Percentiles rank a stretch among this genome's conserved stretches.
These are phyloP conservation scores for Tromatobia lineatoria DNA, from an alignment of 2,888 invertebrate genomes.

Conservation along the genomic window DNA sequence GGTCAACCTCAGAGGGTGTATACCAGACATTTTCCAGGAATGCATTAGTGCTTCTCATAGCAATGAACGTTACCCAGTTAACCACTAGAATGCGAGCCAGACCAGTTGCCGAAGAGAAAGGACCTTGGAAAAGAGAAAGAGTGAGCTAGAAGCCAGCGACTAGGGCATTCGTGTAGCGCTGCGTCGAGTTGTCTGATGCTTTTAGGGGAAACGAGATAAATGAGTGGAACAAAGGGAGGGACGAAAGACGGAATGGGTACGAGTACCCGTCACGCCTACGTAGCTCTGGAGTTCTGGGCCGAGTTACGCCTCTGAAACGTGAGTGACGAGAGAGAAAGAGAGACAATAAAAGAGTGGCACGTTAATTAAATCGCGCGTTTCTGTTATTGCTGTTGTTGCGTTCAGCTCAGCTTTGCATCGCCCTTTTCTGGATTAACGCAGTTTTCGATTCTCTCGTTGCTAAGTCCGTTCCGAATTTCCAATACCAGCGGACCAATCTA, in stretches of 20 bases:
- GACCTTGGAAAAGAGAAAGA: constrained; percentile 16
- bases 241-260: constrained; percentile 26
- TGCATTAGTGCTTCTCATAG: constrained; percentile 2
- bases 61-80: constrained; percentile 14
- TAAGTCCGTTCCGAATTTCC: neutral
- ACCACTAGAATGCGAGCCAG: constrained; percentile 1
- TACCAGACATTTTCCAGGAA: neutral
- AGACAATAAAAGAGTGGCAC: constrained; percentile 50
- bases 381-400: neutral
- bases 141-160: constrained; percentile 13
- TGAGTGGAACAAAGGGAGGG: constrained; percentile 31
- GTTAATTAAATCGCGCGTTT: constrained; percentile 21
- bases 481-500: too few relatives aligned
- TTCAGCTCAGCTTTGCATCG: constrained; percentile 3
- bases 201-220: constrained; percentile 55
- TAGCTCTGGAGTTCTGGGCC: neutral
- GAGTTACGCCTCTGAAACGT: constrained; percentile 16
- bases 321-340: constrained; percentile 11
- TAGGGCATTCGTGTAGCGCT: constrained; percentile 11
- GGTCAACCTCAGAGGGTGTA: neutral
- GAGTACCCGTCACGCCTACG: constrained; percentile 33
- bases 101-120: constrained; percentile 12
- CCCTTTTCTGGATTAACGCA: neutral
- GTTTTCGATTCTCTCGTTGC: neutral
- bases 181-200: constrained; percentile 26